Evolutionary conservation across 1,140 invertebrate genomes (phyloP), one percentile per base, ranked within the genome.

Genomic region (Andrena cerasifolii): DNA sequence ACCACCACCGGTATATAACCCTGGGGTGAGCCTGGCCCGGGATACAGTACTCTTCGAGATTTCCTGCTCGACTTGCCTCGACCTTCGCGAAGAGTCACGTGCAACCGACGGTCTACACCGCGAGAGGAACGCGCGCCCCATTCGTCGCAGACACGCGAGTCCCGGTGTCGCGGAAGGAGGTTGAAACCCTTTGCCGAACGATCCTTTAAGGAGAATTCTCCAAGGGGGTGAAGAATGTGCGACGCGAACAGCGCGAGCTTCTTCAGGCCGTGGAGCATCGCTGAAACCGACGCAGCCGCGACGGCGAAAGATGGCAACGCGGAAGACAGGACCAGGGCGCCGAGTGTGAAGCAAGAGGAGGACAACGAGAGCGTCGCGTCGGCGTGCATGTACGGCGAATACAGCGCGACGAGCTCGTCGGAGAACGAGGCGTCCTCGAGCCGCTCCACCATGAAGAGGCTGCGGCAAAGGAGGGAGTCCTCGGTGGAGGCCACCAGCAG

Each of bases 221-320:
- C 10, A 40, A 3, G 10, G 10, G 1, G 14, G n/a, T 12, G 5
- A 12, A 63, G 62, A 2, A 88, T 89, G 84, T 81, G 59, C 33
- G 80, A 87, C 16, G 24, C 56, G 0, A 68, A 47, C 2, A 75
- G 40, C 18, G 53, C 40, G 0, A 59, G 53, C 2, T 87, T 90
- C 62, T 91, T 91, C 47, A 77, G 88, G 21, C 90, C 90, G 0
- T 91, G 90, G 90, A 82, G 86, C 24, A 70, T 59, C 4, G 51
- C 47, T 0, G 79, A 85, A 12, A n/a, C 71, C 0, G 10, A 16
- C 14, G 58, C 40, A 21, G 40, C 59, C 18, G 45, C 40, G 21
- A 28, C 21, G 3, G n/a, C 40, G 1, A 4, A 26, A 8, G 16
- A 18, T 6, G 0, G 24, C 14, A 10, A 16, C 5, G 10, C 4